Conservation (phyloP, 2,797 vertebrate species). For the Dicrostonyx torquatus region DNA sequence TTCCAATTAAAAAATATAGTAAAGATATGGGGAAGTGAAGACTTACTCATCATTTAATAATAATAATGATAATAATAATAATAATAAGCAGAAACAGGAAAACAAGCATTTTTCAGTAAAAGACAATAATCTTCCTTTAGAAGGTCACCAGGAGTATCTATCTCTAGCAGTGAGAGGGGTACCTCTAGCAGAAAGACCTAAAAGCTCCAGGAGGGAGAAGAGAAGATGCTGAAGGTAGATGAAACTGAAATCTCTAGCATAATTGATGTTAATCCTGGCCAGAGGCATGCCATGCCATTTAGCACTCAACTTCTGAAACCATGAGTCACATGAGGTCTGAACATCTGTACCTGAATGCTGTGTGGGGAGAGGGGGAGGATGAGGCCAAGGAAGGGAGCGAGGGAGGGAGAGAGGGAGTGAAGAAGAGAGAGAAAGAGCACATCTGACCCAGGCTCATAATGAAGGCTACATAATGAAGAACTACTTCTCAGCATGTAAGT, state of each 20-base stretch:
- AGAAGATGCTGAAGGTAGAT: background rate
- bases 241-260: background rate
- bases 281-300: background rate
- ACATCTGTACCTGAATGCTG: background rate
- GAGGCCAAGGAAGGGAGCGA: no score
- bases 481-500: no score
- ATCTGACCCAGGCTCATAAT: no score
- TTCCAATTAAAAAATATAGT: background rate
- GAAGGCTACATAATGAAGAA: no score
- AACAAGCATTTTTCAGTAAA: constrained; percentile 2
- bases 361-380: no score
- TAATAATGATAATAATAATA: constrained; percentile 20
- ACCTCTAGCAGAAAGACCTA: background rate
- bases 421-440: no score
- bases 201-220: background rate
- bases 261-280: background rate
- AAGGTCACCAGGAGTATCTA: background rate
- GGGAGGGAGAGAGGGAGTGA: no score
- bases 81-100: background rate
- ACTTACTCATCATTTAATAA: background rate
- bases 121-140: background rate
- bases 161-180: background rate
- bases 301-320: background rate
- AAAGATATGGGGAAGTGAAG: accelerated
- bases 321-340: background rate